Base-by-base conservation (phyloP, 2,888 invertebrate species). In the Timema cristinae region DNA sequence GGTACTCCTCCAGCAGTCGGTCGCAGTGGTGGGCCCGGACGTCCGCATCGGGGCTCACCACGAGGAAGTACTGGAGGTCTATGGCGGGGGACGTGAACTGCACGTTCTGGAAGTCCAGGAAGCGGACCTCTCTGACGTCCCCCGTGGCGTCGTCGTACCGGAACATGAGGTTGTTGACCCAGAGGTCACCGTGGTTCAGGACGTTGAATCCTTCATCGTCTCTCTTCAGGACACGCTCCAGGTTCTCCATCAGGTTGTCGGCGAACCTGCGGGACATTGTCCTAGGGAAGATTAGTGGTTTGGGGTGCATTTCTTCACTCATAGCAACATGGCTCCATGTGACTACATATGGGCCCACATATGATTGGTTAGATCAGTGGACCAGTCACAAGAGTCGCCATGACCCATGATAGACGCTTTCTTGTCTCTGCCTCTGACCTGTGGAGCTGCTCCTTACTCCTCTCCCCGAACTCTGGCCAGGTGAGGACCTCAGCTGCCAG, bases 151-250 rank as follows among this genome's bases (percentile, higher is more conserved):
- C 15, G 9, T 70, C 49, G 50, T 72, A 70, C n/a, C 66, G 32
- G 52, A 73, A 75, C 49, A 75, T 52, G 52, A 75, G 70, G 66
- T 75, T 75, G 69, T 75, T 75, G 5, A 75, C 54, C 75, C 74
- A 75, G 51, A 70, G 72, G 68, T 75, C 75, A 5, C 75, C 75
- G 59, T 75, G 75, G 32, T 67, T 71, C 56, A 75, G 67, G 8
- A 74, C 74, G 49, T 49, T 50, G 16, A 71, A 10, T 10, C 67
- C 48, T 47, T 52, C 61, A 1, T 49, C 5, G 15, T 54, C 52
- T 7, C 67, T 67, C 50, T 16, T 54, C 10, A 71, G 16, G 6
- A 51, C 13, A 11, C 67, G 67, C 32, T 13, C 59, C 59, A 71
- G 48, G 11, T 54, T 56, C 15, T 71, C 61, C 13, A 61, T 61